phyloP scores from a whole-genome alignment of 2,888 invertebrate genomes.

The Oligia latruncula region DNA sequence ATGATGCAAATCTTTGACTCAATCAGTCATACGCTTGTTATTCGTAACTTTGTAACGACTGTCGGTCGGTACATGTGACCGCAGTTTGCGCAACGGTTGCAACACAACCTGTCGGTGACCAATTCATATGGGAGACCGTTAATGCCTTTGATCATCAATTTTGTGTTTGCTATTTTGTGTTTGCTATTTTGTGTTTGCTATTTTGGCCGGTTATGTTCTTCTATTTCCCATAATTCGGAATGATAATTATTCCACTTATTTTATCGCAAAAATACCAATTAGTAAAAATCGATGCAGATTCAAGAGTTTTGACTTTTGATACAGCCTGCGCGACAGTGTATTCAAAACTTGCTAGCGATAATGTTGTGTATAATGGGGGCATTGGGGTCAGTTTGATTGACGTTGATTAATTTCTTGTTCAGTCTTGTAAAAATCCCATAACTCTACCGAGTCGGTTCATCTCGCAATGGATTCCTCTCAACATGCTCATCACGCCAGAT shows the following conservation, averaged over 20 bases:
- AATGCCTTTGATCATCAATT: neutral
- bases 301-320: neutral
- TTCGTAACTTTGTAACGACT: slow-evolving; percentile 23
- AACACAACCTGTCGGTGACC: slow-evolving; percentile 15
- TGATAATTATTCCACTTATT: neutral
- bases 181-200: neutral
- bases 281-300: neutral
- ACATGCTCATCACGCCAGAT: neutral
- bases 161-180: neutral
- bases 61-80: neutral
- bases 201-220: slow-evolving; percentile 46
- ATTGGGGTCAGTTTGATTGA: neutral
- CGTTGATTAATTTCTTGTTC: neutral
- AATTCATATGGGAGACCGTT: neutral
- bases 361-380: neutral
- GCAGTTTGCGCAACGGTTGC: slow-evolving; percentile 40
- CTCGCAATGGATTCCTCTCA: neutral
- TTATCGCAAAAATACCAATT: neutral
- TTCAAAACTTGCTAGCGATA: neutral
- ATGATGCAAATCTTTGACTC: slow-evolving; percentile 38
- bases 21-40: slow-evolving; percentile 46
- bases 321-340: neutral
- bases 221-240: neutral
- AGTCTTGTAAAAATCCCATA: neutral
- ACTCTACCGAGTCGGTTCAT: neutral